Base-by-base conservation (phyloP, 2,797 vertebrate genomes). In the Gymnodraco acuticeps region DNA sequence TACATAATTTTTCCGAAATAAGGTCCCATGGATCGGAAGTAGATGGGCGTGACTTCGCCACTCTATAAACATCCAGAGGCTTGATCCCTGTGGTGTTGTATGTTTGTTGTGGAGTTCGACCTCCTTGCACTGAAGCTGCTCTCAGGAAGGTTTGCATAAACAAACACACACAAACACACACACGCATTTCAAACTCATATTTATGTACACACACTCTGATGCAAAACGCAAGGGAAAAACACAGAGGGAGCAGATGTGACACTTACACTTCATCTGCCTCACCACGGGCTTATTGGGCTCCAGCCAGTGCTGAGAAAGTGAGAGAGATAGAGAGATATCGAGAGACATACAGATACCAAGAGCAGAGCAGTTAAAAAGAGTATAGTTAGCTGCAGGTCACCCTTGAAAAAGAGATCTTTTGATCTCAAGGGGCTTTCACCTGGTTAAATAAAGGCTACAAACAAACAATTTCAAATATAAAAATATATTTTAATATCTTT, bases 201-300 rank as follows among this genome's bases (percentile, higher is more conserved):
- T 50, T 54, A 17, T 48, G 47, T 20, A 46, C 16, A 67, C 5
- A 46, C 27, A 17, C 48, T 42, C 45, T 38, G 38, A 79, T 59
- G 31, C 61, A 70, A 41, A 65, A 42, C 41, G 20, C 46, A 67
- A 6, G 55, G 10, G 33, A 19, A 59, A 68, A 64, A 66, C 17
- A 31, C 16, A 78, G 52, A 38, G 16, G 27, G 20, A 78, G 67
- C 67, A 84, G 56, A 80, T 63, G 75, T 81, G 75, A 92, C 74
- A 97, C 97, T 99, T 96, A 99, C 98, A 96, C 96, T 99, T 99
- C 97, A 99, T 98, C 94, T 99, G 98, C 89, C 96, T 97, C 94
- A 90, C 95, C 88, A 99, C 94, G 11, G 97, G 93, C 88, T 99
- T 99, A 89, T 96, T 99, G 83, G 97, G 97, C 89, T 99, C 97